These are phyloP conservation scores for Rhynchonycteris naso DNA, from an alignment of 2,797 vertebrate genomes.

Conservation along the genomic window DNA sequence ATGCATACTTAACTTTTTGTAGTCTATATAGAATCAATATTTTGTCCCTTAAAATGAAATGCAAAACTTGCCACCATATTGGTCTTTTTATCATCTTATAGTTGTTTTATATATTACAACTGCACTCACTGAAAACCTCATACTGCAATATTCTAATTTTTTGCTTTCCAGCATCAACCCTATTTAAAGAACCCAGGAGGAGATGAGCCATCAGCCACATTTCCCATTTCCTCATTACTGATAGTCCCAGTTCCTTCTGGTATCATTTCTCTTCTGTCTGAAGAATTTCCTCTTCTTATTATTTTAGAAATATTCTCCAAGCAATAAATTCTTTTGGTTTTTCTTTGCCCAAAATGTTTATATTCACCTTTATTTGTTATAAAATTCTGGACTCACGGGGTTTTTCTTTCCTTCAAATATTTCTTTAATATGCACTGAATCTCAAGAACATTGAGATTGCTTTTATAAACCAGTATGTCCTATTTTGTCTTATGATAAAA, in stretches of 20 bases:
- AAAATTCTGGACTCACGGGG: background rate
- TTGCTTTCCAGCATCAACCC: background rate
- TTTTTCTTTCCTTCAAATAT: background rate
- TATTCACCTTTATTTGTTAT: background rate
- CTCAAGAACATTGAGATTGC: background rate
- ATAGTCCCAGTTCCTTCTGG: background rate
- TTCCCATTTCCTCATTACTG: conserved; percentile 13
- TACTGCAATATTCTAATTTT: background rate
- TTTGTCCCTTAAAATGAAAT: background rate
- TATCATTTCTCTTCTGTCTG: background rate
- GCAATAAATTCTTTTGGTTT: background rate
- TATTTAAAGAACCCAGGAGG: background rate
- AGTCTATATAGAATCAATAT: background rate
- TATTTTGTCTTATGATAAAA: conserved; percentile 3
- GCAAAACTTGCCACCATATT: background rate
- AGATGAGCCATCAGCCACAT: background rate
- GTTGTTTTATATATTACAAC: background rate
- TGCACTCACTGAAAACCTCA: background rate
- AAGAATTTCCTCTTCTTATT: conserved; percentile 3
- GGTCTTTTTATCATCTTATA: background rate
- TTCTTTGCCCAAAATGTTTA: conserved; percentile 7
- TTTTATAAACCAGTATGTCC: background rate
- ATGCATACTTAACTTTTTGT: background rate
- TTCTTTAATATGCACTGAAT: background rate
- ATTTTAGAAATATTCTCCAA: background rate